Conservation (phyloP, 2,113 vertebrate genomes). For the Marcusenius ussheri region DNA sequence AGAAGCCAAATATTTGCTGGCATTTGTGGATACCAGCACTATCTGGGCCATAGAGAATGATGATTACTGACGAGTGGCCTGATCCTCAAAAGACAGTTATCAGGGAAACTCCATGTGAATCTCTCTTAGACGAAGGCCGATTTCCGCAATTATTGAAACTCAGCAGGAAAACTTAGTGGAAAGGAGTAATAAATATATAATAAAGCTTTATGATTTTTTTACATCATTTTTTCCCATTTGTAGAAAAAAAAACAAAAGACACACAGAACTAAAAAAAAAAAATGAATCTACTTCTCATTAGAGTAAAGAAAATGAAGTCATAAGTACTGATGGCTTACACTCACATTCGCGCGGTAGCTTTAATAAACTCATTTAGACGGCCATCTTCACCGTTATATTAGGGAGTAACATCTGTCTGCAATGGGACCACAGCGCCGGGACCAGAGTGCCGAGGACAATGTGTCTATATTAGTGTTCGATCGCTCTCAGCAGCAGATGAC, state of each 20-base stretch:
- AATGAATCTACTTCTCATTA: not conserved
- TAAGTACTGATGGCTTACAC: not conserved
- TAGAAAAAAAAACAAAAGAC: not conserved
- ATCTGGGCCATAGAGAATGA: constrained; percentile 10
- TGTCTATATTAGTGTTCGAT: not conserved
- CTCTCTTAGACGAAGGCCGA: constrained; percentile 8
- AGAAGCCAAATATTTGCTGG: constrained; percentile 39
- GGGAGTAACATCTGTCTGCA: not conserved
- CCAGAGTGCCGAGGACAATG: not conserved
- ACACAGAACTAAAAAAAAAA: not conserved
- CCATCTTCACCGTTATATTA: not conserved
- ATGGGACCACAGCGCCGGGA: not conserved
- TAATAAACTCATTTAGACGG: not conserved
- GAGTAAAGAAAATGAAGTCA: not conserved
- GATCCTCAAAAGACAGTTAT: constrained; percentile 40
- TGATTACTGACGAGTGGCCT: constrained; percentile 47
- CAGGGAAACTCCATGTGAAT: constrained; percentile 21
- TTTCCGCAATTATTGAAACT: constrained; percentile 38
- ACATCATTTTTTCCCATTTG: not conserved
- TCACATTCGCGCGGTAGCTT: not conserved
- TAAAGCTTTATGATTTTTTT: not conserved
- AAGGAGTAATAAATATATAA: not conserved
- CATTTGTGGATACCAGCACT: constrained; percentile 25
- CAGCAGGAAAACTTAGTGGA: not conserved
- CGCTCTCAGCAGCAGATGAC: not conserved